Base-by-base conservation (phyloP, 2,888 invertebrate species). In the Brachynemurus nebulosus region DNA sequence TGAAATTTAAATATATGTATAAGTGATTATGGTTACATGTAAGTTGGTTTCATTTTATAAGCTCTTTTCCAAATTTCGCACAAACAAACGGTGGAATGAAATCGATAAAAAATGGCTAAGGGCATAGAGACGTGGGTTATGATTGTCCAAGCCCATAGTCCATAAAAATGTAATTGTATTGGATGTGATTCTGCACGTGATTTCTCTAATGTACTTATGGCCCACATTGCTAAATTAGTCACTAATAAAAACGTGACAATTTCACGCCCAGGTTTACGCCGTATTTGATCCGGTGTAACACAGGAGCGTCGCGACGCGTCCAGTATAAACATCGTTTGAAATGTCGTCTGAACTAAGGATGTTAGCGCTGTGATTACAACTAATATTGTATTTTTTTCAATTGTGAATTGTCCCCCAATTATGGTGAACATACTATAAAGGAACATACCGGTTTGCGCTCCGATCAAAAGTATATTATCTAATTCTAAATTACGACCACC, bases 31-130 rank as follows among this genome's bases (percentile, higher is more conserved):
- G 30, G n/a, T 37, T 81, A 85, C 83, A 86, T 85, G 58, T 83
- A 84, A 58, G 84, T 78, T 2, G 86, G 85, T 58, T 89, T 89
- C 59, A 86, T 82, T 67, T 93, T 93, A 64, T 93, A 95, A 6
- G 92, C 90, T 53, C 86, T 74, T 65, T 93, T 93, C 95, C 93
- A 95, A 56, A 95, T 90, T 66, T 93, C 93, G 63, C 92, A 92
- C 46, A 95, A 70, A 60, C 93, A 93, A 2, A 95, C 92, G 0
- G 93, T 91, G 35, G 91, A 91, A 61, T 93, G 93, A 65, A 93
- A 93, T 47, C 92, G 74, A 66, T 91, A 93, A 67, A 93, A 93
- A 49, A 93, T 92, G 1, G 91, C 90, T 55, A 81, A 56, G 0
- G 93, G 93, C 82, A 91, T 90, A 2, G 89, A 89, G 2, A 93